Conservation (phyloP, 2,797 vertebrate species). For the Euphonia xanthogaster region DNA sequence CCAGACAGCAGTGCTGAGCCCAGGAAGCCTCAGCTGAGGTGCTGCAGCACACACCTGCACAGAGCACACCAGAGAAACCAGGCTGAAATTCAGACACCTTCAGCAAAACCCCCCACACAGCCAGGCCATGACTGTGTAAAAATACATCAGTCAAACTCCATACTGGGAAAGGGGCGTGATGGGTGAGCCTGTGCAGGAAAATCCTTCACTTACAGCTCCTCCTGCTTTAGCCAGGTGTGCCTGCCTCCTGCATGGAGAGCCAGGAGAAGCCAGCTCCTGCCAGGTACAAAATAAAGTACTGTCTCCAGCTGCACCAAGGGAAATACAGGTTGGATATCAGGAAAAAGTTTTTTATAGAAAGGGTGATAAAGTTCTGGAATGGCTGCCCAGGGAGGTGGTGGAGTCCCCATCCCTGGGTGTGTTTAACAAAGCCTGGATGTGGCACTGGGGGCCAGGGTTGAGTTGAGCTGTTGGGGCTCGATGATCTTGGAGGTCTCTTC, state of each 20-base stretch:
- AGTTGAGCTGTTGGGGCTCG: fast-evolving
- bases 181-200: not conserved
- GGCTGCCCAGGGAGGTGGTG: not conserved
- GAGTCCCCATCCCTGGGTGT: not conserved
- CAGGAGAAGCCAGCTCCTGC: not conserved
- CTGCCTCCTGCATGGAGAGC: not conserved
- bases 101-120: not conserved
- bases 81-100: fast-evolving
- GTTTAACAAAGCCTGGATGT: not conserved
- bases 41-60: not conserved
- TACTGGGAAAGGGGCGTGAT: too few relatives aligned
- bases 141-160: not conserved
- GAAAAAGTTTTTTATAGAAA: not conserved
- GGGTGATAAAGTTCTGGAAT: not conserved
- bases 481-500: not conserved
- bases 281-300: not conserved
- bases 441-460: not conserved
- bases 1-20: not conserved
- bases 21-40: not conserved
- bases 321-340: not conserved
- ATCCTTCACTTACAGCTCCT: not conserved
- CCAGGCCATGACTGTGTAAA: fast-evolving
- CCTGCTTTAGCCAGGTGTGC: fast-evolving
- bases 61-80: not conserved
- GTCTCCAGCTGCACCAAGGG: not conserved